Percentiles rank a stretch among this genome's conserved stretches.
phyloP scores from a whole-genome alignment of 2,113 vertebrate species.

The Pollachius pollachius region DNA sequence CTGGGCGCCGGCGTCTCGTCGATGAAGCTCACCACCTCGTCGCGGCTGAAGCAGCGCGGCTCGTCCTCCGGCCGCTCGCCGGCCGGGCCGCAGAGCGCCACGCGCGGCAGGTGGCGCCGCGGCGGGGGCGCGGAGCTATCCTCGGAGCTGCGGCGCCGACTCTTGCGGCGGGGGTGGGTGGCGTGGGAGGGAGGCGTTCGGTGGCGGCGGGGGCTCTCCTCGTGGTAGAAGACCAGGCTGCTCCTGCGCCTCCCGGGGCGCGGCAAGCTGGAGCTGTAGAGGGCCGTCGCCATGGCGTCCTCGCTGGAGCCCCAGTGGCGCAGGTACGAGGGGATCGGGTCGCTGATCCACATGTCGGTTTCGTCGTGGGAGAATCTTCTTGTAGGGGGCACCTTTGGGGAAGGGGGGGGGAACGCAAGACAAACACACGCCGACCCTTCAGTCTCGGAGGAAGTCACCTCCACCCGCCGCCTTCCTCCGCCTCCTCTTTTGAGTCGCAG shows the following conservation, averaged over 20 bases:
- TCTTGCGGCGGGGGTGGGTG: slow-evolving; percentile 69
- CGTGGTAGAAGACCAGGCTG: slow-evolving; percentile 77
- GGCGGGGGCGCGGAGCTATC: slow-evolving; percentile 76
- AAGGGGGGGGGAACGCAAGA: slow-evolving; percentile 37
- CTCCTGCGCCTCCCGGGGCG: slow-evolving; percentile 75
- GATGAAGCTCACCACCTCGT: slow-evolving; percentile 81
- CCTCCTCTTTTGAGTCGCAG: no score
- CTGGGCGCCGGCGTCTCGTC: slow-evolving; percentile 79
- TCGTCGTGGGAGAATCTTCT: slow-evolving; percentile 93
- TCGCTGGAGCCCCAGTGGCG: slow-evolving; percentile 86
- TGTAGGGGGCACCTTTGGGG: slow-evolving; percentile 84
- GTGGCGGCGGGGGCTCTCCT: slow-evolving; percentile 71
- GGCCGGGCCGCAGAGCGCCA: slow-evolving; percentile 35
- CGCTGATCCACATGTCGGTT: slow-evolving; percentile 84
- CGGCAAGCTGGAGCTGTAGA: slow-evolving; percentile 78
- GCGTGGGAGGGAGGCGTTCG: slow-evolving; percentile 21
- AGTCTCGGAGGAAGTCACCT: neutral
- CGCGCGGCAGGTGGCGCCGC: slow-evolving; percentile 60
- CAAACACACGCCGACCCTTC: slow-evolving; percentile 41
- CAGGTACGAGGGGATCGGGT: slow-evolving; percentile 81
- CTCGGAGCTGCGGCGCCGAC: slow-evolving; percentile 80
- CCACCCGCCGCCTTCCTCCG: no score
- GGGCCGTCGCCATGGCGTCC: slow-evolving; percentile 77
- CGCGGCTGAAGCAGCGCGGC: slow-evolving; percentile 79
- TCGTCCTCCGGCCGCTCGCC: slow-evolving; percentile 69